Base-by-base conservation (phyloP, 2,797 vertebrate genomes). In the Sebastes diploproa region DNA sequence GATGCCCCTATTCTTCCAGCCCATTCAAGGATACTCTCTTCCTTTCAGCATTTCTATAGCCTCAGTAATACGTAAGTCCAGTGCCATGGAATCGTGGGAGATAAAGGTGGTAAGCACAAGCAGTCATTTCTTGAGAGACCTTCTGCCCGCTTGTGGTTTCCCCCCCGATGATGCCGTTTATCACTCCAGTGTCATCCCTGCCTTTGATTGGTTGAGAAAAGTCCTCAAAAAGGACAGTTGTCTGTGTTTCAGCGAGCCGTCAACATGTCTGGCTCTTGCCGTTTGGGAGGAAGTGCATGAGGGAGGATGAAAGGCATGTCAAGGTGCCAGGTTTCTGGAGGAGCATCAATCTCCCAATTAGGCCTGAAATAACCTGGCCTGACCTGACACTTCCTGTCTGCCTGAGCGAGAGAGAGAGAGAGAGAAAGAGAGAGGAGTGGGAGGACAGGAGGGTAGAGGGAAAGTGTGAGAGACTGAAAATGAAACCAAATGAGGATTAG, bases 291-390 rank as follows among this genome's bases (percentile, higher is more conserved):
- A 93, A 93, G 91, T 92, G 91, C 82, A 90, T 6, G 74, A 85
- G 81, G 81, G 82, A 89, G 86, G 90, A 90, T 93, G 88, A 94
- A 92, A 95, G 92, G 83, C 91, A 91, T 90, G 94, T 93, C 88
- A 90, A 91, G 94, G 93, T 95, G 94, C 93, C 92, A 93, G 93
- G 94, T 95, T 95, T 94, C 94, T 91, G 81, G 84, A 91, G 90
- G 82, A 93, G 87, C 94, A 95, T 95, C 94, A 94, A 93, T 95
- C 93, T 94, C 88, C 86, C 94, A 94, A 94, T 94, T 94, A 95
- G 91, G 90, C 91, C 88, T 91, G 88, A 94, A 94, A 94, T 94
- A 94, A 94, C 92, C 89, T 88, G 86, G 85, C 73, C 85, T 84
- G 91, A 86, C 89, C 86, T 88, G 90, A 92, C 90, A 91, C 93